A percentile compares a stretch with the other conserved stretches of the same genome.
These are phyloP conservation scores for Drosophila truncata DNA, from an alignment of 1,140 invertebrate species.

Conservation along the genomic window DNA sequence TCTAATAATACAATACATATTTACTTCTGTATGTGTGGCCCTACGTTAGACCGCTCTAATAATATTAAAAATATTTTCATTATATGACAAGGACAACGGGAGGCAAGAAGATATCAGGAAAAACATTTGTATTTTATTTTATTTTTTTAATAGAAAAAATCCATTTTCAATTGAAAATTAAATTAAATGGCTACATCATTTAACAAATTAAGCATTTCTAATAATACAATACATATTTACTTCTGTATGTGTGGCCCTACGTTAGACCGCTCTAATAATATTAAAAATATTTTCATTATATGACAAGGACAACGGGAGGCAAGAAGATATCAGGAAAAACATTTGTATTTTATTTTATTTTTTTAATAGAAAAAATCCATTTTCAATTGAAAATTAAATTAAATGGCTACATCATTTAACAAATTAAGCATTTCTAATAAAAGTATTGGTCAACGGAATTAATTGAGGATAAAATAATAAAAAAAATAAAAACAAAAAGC, in stretches of 20 bases:
- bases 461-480: no score
- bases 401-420: no score
- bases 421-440: no score
- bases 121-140: background rate
- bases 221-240: no score
- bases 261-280: constrained; percentile 62
- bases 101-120: background rate
- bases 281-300: constrained; percentile 77
- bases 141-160: background rate
- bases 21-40: constrained; percentile 10
- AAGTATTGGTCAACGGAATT: no score
- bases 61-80: constrained; percentile 78
- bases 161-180: no score
- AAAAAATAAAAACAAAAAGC: no score
- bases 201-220: no score
- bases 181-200: no score
- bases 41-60: constrained; percentile 55
- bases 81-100: constrained; percentile 47
- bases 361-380: no score
- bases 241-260: constrained; percentile 29
- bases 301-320: constrained; percentile 22
- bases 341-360: background rate
- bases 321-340: background rate
- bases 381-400: no score
- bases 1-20: no score